phyloP scores from a whole-genome alignment of 2,888 invertebrate genomes.

The Luperina nickerlii region DNA sequence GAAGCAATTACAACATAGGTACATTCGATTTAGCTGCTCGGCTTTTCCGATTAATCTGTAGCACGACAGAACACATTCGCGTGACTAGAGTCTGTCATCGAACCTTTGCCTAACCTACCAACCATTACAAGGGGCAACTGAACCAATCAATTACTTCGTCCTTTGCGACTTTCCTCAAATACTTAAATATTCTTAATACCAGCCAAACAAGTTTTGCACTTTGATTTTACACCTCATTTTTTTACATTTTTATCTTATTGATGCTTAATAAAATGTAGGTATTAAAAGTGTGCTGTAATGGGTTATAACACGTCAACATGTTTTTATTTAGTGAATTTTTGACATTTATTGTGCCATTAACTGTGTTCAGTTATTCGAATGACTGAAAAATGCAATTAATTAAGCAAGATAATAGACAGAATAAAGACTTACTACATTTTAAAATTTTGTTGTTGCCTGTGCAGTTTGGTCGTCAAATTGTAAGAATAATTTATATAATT shows the following conservation, averaged over 20 bases:
- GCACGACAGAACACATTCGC: neutral
- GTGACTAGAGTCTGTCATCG: neutral
- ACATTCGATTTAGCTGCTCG: neutral
- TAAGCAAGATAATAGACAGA: neutral
- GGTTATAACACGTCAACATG: conserved; percentile 49
- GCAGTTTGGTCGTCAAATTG: neutral
- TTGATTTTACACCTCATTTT: conserved; percentile 34
- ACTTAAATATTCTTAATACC: conserved; percentile 15
- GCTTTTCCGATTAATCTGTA: neutral
- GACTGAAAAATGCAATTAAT: conserved; percentile 12
- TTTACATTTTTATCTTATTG: conserved; percentile 27
- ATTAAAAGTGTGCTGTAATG: conserved; percentile 60
- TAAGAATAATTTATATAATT: neutral
- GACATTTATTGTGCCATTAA: conserved; percentile 37
- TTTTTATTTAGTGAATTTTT: conserved; percentile 45
- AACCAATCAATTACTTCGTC: conserved; percentile 10
- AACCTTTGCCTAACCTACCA: neutral
- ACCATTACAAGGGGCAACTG: neutral
- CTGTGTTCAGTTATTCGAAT: conserved; percentile 34
- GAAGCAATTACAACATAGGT: neutral
- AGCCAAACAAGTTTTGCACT: conserved; percentile 40
- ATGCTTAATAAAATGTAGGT: conserved; percentile 50
- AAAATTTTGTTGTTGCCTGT: neutral
- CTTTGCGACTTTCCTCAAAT: conserved; percentile 55
- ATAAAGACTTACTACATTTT: neutral